These are phyloP conservation scores for Heterohyrax brucei DNA, from an alignment of 2,797 vertebrate species.

Conservation along the genomic window DNA sequence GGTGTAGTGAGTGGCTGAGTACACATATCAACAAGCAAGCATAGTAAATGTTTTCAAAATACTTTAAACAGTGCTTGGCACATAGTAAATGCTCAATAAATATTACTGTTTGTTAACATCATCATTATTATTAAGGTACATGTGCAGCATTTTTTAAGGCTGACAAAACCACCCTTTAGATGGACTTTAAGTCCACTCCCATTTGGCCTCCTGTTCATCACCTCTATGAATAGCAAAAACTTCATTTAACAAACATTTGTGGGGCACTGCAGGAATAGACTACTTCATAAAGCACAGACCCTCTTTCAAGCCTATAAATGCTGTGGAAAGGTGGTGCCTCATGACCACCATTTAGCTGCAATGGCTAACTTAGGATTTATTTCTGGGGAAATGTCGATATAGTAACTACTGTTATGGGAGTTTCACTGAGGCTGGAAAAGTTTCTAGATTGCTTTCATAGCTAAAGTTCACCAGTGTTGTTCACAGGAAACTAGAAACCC, in stretches of 20 bases:
- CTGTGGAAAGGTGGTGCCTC: not conserved
- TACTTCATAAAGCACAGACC: not conserved
- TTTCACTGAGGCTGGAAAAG: not conserved
- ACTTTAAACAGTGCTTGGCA: not conserved
- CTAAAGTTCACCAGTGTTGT: not conserved
- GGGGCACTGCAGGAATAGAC: not conserved
- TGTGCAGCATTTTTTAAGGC: not conserved
- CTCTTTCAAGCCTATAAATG: conserved; percentile 7
- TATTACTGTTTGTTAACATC: not conserved
- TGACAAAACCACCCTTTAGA: not conserved
- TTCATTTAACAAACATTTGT: not conserved
- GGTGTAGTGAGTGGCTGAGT: too few species aligned
- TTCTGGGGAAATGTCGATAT: not conserved
- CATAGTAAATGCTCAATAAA: not conserved
- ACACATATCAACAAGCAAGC: not conserved
- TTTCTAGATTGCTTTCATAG: not conserved
- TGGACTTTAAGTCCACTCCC: not conserved
- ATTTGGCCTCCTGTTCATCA: not conserved
- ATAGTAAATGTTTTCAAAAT: conserved; percentile 42
- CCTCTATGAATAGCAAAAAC: conserved; percentile 10
- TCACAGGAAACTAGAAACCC: not conserved
- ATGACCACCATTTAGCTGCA: not conserved
- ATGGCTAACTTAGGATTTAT: not conserved
- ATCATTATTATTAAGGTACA: not conserved
- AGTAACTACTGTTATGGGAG: not conserved